Percentiles rank a stretch among this genome's conserved stretches.
Evolutionary conservation across 1,140 invertebrate species (phyloP).

Genomic region (Acyrthosiphon pisum): DNA sequence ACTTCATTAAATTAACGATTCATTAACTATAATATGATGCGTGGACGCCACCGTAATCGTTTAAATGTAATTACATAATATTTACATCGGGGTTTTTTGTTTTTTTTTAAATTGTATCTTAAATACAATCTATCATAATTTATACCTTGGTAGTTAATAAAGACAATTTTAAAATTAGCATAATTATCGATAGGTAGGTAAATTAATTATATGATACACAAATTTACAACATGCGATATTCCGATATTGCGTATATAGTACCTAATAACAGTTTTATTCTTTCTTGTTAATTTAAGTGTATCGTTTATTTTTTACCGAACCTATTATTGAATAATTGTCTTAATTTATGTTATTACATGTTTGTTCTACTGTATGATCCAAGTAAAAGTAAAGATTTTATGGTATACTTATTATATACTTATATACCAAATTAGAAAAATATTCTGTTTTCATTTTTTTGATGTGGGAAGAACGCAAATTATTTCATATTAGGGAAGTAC

Average conservation of each 20-base stretch:
- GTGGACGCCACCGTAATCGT: neutral
- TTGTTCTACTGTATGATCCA: neutral
- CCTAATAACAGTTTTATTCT: neutral
- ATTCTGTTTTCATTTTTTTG: too few relatives aligned
- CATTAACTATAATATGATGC: neutral
- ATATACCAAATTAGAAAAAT: too few relatives aligned
- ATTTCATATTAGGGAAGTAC: neutral
- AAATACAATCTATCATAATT: neutral
- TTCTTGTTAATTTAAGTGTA: neutral
- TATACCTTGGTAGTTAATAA: neutral
- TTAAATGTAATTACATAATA: neutral
- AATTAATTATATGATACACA: neutral
- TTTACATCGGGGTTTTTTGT: neutral
- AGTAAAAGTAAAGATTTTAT: neutral
- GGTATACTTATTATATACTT: neutral
- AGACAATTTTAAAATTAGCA: neutral
- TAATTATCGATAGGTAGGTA: neutral
- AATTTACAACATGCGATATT: neutral
- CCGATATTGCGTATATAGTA: too few relatives aligned
- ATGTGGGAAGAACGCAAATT: neutral
- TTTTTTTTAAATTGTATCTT: neutral
- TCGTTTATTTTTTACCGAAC: neutral
- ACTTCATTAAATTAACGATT: slow-evolving; percentile 5
- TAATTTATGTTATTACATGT: neutral
- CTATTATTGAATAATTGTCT: neutral